phyloP scores from a whole-genome alignment of 1,140 invertebrate genomes.

The Lepidurus packardi region DNA sequence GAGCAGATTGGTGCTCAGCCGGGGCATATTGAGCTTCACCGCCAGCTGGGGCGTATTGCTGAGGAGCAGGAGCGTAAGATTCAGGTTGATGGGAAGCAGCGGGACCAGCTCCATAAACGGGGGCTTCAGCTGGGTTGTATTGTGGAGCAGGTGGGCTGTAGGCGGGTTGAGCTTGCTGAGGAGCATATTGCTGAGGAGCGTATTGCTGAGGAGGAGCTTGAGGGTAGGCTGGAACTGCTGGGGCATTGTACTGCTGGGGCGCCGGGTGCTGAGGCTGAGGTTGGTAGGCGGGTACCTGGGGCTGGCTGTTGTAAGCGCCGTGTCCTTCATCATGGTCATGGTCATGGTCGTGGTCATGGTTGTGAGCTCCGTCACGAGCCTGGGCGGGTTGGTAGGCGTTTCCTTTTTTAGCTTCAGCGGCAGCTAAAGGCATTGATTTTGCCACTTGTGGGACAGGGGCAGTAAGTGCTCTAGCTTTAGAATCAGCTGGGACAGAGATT shows the following conservation, averaged over 20 bases:
- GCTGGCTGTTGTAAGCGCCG: constrained; percentile 25
- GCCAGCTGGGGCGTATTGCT: constrained; percentile 24
- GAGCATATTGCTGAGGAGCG: constrained; percentile 20
- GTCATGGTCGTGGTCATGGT: constrained; percentile 28
- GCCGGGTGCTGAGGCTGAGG: constrained; percentile 2
- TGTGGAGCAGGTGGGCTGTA: not conserved
- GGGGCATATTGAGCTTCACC: not conserved
- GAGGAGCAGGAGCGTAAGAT: constrained; percentile 11
- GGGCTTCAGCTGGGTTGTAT: constrained; percentile 11
- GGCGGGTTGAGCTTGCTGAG: constrained; percentile 23
- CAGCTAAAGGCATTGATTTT: not conserved
- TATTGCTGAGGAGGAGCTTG: constrained; percentile 22
- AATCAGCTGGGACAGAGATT: not conserved
- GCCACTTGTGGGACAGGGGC: not conserved
- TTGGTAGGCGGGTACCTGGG: constrained; percentile 21
- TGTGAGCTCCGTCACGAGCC: constrained; percentile 32
- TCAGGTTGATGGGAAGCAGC: constrained; percentile 1
- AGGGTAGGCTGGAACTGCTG: constrained; percentile 8
- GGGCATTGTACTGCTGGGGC: constrained; percentile 20
- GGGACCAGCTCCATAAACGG: constrained; percentile 27
- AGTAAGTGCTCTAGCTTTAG: not conserved
- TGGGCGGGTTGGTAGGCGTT: constrained; percentile 25
- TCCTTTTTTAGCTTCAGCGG: not conserved
- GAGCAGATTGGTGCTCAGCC: constrained; percentile 27
- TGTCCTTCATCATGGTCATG: constrained; percentile 28